Evolutionary conservation across 2,888 invertebrate species (phyloP).

Genomic region (Netelia inedita): DNA sequence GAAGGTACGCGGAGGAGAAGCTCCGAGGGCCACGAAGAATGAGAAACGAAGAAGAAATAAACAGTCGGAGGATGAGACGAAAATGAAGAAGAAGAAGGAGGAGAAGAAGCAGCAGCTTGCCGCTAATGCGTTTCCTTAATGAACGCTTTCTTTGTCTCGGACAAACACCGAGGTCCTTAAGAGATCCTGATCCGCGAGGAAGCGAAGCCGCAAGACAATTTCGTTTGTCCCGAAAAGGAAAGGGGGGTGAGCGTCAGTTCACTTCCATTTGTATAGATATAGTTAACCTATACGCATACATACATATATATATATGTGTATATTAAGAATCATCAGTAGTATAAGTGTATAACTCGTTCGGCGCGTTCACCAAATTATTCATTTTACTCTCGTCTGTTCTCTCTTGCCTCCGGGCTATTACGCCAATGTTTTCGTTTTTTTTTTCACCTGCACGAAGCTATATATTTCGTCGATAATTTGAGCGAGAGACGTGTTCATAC

Average conservation of each 20-base stretch:
- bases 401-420: constrained; percentile 40
- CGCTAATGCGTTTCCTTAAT: constrained; percentile 83
- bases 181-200: constrained; percentile 73
- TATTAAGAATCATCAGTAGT: neutral
- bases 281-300: constrained; percentile 34
- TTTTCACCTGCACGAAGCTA: constrained; percentile 34
- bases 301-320: neutral
- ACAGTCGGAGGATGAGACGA: constrained; percentile 54
- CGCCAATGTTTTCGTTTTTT: constrained; percentile 25
- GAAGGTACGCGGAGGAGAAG: constrained; percentile 10
- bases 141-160: constrained; percentile 83
- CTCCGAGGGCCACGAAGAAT: constrained; percentile 4
- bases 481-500: constrained; percentile 32
- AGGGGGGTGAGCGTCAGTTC: constrained; percentile 31
- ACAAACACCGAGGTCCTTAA: constrained; percentile 78
- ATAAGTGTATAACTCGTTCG: neutral
- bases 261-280: constrained; percentile 17
- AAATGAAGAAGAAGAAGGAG: constrained; percentile 68
- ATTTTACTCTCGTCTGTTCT: constrained; percentile 54
- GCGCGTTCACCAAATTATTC: constrained; percentile 67
- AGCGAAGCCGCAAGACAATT: constrained; percentile 72
- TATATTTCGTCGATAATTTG: constrained; percentile 45
- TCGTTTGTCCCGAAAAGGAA: constrained; percentile 67
- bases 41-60: neutral
- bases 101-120: constrained; percentile 75